These are phyloP conservation scores for Dicyrtoma fusca DNA, from an alignment of 2,888 invertebrate genomes.

Conservation along the genomic window DNA sequence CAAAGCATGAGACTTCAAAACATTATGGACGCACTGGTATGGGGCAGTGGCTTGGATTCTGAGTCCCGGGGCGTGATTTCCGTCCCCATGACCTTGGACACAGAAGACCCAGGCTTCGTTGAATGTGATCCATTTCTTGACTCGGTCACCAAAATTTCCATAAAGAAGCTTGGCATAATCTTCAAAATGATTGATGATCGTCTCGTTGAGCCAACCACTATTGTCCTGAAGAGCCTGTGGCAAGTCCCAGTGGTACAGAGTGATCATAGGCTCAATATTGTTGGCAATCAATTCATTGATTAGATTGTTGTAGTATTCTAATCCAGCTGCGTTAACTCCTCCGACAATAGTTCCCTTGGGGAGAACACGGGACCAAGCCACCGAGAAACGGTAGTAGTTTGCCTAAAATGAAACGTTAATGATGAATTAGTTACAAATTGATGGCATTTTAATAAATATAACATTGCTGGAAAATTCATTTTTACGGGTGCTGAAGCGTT, in stretches of 20 bases:
- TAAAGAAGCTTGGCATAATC: slow-evolving; percentile 40
- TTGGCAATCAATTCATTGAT: slow-evolving; percentile 48
- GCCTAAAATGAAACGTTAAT: no score
- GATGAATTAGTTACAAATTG: no score
- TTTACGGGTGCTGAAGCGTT: slow-evolving; percentile 1
- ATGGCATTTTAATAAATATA: slow-evolving; percentile 2
- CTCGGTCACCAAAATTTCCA: slow-evolving; percentile 44
- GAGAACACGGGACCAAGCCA: slow-evolving; percentile 62
- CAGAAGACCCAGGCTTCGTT: slow-evolving; percentile 59
- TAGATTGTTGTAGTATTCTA: slow-evolving; percentile 46
- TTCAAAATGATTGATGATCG: slow-evolving; percentile 38
- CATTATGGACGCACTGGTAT: slow-evolving; percentile 7
- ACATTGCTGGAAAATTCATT: no score
- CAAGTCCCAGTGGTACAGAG: slow-evolving; percentile 63
- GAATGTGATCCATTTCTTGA: slow-evolving; percentile 39
- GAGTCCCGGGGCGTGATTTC: slow-evolving; percentile 9
- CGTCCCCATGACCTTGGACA: slow-evolving; percentile 59
- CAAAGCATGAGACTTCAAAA: slow-evolving; percentile 14
- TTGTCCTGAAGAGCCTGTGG: slow-evolving; percentile 61
- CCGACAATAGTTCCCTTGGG: slow-evolving; percentile 58
- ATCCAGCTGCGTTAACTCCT: slow-evolving; percentile 38
- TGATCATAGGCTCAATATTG: slow-evolving; percentile 48
- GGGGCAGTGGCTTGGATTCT: not conserved
- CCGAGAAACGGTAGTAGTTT: slow-evolving; percentile 59
- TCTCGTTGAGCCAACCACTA: slow-evolving; percentile 56